Conservation (phyloP, 2,797 vertebrate species). For the Alosa sapidissima region DNA sequence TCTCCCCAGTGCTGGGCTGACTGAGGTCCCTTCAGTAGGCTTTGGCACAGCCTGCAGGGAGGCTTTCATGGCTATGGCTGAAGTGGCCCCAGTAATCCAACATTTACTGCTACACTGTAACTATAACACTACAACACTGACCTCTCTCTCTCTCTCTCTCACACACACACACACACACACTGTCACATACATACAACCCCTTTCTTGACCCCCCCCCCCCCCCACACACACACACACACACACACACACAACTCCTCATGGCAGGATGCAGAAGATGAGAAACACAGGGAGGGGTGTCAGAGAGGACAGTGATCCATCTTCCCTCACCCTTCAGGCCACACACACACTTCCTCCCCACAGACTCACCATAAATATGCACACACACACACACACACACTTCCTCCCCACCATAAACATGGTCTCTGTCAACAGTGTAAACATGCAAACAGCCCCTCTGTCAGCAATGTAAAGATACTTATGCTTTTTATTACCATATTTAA, state of each 20-base stretch:
- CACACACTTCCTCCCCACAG: neutral
- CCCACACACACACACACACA: neutral
- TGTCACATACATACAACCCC: neutral
- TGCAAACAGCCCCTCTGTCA: too few relatives aligned
- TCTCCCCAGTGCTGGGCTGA: neutral
- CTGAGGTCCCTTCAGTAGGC: neutral
- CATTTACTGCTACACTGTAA: too few relatives aligned
- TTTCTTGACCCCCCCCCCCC: neutral
- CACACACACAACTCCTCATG: neutral
- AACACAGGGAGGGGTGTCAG: too few relatives aligned
- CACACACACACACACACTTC: neutral
- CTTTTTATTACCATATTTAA: too few relatives aligned
- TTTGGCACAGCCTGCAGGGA: neutral
- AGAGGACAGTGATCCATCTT: too few relatives aligned
- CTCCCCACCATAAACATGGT: too few relatives aligned
- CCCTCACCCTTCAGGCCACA: neutral
- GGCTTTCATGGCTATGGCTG: neutral
- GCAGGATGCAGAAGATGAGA: too few relatives aligned
- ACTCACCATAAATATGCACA: neutral
- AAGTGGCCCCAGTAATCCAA: neutral
- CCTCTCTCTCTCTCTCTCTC: neutral
- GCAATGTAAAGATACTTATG: too few relatives aligned
- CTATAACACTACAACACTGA: too few relatives aligned
- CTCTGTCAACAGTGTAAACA: too few relatives aligned
- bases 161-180: conserved; percentile 5